Evolutionary conservation across 2,888 invertebrate species (phyloP), one percentile per base, ranked within the genome.

Genomic region (Brenthis daphne): DNA sequence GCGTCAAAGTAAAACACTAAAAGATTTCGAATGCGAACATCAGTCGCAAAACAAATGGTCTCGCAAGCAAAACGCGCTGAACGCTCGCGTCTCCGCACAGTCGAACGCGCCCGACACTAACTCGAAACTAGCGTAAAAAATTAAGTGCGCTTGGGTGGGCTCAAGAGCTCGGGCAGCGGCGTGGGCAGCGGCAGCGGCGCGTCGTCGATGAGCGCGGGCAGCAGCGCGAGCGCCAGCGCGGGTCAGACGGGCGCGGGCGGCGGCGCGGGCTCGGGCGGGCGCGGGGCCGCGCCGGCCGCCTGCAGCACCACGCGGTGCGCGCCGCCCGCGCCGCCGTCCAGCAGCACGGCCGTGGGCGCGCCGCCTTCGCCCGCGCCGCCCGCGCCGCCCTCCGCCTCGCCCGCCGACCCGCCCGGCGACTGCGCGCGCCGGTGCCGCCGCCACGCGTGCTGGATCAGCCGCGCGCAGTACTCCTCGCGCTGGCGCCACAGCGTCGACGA

Each of bases 401-500:
- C 75, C 71, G 69, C 76, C 60, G 74, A 72, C 92, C 94, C 78
- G 89, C 93, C 93, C 80, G 92, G 93, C 90, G 70, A 91, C 78
- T 93, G 93, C 78, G 93, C 94, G 80, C 95, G 95, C 87, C 96
- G 94, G 90, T 97, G 97, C 87, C 97, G 96, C 74, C 98, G 95
- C 97, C 98, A 99, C 79, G 98, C 98, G 88, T 97, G 97, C 91
- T 99, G 99, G 82, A 99, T 99, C 72, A 98, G 94, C 77, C 98
- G 95, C 77, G 99, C 98, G 92, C 98, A 98, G 91, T 98, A 98
- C 88, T 98, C 98, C 90, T 99, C 99, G 74, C 99, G 96, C 93
- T 99, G 99, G 74, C 99, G 94, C 97, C 97, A 98, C 79, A 99
- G 94, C 74, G 99, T 99, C 69, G 98, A 98, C 80, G 98, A 98